Evolutionary conservation across 2,888 invertebrate species (phyloP), one percentile per base, ranked within the genome.

Genomic region (Thymelicus acteon): DNA sequence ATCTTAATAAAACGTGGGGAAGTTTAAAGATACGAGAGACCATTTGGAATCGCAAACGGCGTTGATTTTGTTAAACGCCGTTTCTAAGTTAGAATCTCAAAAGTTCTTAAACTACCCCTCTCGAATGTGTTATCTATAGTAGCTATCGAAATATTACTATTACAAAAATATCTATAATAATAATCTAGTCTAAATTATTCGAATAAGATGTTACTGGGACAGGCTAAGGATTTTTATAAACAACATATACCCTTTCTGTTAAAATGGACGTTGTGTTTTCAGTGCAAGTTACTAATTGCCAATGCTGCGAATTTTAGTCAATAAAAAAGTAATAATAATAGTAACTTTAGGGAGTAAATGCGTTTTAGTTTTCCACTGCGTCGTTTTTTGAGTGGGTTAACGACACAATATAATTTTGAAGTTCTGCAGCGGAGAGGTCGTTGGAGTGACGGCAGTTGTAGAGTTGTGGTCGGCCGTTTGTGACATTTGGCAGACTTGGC

Each of bases 221-320:
- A 92, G 91, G 93, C 92, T 92, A 92, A 92, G 92, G 92, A 93
- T 91, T 86, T 86, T 82, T 85, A 85, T 87, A 77, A 90, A 91
- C 93, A 91, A 91, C 92, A 92, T 87, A 92, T 92, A 92, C 92
- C 89, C 82, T 87, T 85, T 81, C 80, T 80, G 78, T 82, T 79
- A 81, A 82, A 78, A 81, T 86, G 86, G 86, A 90, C 86, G 85
- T 84, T 82, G 83, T 81, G 58, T 80, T 79, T 79, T 72, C 74
- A 77, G 89, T 89, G 86, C 82, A 80, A 77, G 77, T 85, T 84
- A 84, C 81, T 82, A 84, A 77, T 83, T 84, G 81, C 81, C 81
- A 80, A 83, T 81, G 80, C 86, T 86, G 84, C 80, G 78, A 84
- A 84, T 87, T 19, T 85, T 86, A 85, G 80, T 86, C 78, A 73